These are phyloP conservation scores for Andricus grossulariae DNA, from an alignment of 1,140 invertebrate genomes.

Conservation along the genomic window DNA sequence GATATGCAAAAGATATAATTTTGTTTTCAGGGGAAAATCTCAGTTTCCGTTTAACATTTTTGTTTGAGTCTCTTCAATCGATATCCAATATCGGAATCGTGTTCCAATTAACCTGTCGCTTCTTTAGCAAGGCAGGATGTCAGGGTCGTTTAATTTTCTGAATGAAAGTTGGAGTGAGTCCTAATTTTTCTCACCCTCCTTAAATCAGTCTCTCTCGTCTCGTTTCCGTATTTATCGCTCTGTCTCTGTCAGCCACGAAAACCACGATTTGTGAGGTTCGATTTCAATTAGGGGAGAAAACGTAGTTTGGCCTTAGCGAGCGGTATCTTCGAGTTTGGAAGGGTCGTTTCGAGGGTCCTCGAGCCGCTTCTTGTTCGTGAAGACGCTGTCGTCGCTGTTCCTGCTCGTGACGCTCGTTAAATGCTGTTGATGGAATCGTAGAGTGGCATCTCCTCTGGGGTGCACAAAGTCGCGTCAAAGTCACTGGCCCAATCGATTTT, in stretches of 20 bases:
- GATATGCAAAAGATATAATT: too few species aligned
- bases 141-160: conserved; percentile 7
- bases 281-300: conserved; percentile 19
- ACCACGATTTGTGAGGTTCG: conserved; percentile 3
- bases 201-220: neutral
- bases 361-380: conserved; percentile 16
- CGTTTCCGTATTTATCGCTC: conserved; percentile 2
- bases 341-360: conserved; percentile 21
- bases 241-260: conserved; percentile 1
- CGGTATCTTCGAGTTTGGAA: conserved; percentile 12
- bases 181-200: conserved; percentile 24
- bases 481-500: too few species aligned
- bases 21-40: too few species aligned
- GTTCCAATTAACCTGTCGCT: conserved; percentile 1
- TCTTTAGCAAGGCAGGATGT: neutral
- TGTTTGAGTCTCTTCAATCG: neutral
- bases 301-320: conserved; percentile 2
- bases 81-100: conserved; percentile 3
- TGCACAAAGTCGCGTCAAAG: too few species aligned
- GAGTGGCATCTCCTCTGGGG: too few species aligned
- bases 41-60: too few species aligned
- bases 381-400: conserved; percentile 3
- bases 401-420: conserved; percentile 24
- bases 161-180: conserved; percentile 17
- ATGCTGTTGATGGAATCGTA: neutral